Base-by-base conservation (phyloP, 2,888 invertebrate genomes). In the Esperia sulphurella region DNA sequence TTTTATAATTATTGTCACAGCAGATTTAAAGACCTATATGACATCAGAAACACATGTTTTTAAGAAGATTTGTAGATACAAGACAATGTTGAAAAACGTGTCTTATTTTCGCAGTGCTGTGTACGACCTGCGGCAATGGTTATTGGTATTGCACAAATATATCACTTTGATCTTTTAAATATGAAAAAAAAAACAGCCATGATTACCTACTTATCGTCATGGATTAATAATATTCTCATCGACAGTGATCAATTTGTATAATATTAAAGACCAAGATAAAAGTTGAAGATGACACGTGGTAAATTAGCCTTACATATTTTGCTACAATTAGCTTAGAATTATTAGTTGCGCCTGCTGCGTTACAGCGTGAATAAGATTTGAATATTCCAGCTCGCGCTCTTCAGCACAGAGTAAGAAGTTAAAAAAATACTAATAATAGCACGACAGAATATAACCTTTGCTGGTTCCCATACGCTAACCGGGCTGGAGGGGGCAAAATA, bases 1-100 rank as follows among this genome's bases (percentile, higher is more conserved):
- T 53, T 55, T 53, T 6, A 45, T 55, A 62, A 59, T 73, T 75
- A 77, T 77, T 77, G 76, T 77, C 77, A 72, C 65, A 65, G 68
- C 59, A 76, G 61, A 66, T 64, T 59, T 52, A 52, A 59, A 44
- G n/a, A n/a, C n/a, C n/a, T n/a, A n/a, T n/a, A n/a, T n/a, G n/a
- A n/a, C n/a, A n/a, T n/a, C n/a, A n/a, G n/a, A n/a, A n/a, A 21
- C 2, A 21, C 21, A 21, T 21, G 21, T 21, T 21, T 3, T 21
- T 21, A 21, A 21, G 21, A n/a, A 21, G 21, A 21, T 21, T 21
- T 21, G n/a, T n/a, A n/a, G 1, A 40, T 40, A 6, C 6, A n/a
- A 37, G n/a, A 37, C 37, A 10, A 3, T 37, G n/a, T 37, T 31
- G 31, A 31, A 31, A 5, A 31, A 31, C 21, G 31, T 31, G 31